Evolutionary conservation across 64 coral and sea anemone genomes (phyloP).

Genomic region (Catalaphyllia jardinei): DNA sequence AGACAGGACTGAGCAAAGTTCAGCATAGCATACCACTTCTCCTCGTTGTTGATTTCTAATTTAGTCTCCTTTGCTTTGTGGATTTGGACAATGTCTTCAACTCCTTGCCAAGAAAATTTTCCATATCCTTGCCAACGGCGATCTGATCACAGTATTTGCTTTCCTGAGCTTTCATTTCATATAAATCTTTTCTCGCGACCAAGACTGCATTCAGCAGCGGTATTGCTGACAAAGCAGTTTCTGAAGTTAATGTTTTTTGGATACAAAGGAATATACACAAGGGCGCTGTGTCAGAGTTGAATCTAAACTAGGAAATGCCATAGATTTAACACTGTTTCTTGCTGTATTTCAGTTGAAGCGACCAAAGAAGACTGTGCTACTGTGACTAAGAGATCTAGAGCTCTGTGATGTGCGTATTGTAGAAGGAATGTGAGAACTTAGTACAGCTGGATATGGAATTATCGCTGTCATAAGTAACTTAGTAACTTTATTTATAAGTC

Average conservation of each 20-base stretch:
- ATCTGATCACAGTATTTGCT: not conserved
- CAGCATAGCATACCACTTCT: not conserved
- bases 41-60: not conserved
- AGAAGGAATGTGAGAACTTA: not conserved
- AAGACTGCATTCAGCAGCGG: not conserved
- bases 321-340: constrained; percentile 5
- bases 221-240: not conserved
- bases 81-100: not conserved
- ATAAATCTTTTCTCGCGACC: not conserved
- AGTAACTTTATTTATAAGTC: not conserved
- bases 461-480: not conserved
- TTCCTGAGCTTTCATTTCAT: not conserved
- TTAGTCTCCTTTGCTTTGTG: not conserved
- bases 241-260: not conserved
- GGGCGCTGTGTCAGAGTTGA: not conserved
- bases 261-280: not conserved
- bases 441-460: not conserved
- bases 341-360: no score
- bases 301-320: not conserved
- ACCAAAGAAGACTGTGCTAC: no score
- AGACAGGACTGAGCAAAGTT: constrained; percentile 5
- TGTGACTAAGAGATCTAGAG: no score
- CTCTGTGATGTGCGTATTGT: no score
- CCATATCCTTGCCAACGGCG: constrained; percentile 12
- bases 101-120: constrained; percentile 30